Evolutionary conservation across 1,140 invertebrate species (phyloP).

Genomic region (Drosophila sulfurigaster): DNA sequence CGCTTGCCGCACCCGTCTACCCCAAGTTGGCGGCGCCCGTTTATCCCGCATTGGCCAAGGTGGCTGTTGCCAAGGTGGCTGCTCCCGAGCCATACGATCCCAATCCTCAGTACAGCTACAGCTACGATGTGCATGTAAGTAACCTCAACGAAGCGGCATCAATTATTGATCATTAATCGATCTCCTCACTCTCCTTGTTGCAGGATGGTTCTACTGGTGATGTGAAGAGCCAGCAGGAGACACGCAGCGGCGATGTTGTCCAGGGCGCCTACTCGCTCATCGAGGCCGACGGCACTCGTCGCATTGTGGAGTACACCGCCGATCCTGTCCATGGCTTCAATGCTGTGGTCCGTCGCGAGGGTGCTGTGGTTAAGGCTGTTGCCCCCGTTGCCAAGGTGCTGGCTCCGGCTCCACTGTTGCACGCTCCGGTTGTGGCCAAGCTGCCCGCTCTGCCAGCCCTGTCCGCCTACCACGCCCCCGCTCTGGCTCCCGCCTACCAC

Average conservation of each 20-base stretch:
- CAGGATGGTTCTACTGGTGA: slow-evolving; percentile 87
- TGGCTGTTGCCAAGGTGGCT: slow-evolving; percentile 85
- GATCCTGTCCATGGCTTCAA: slow-evolving; percentile 86
- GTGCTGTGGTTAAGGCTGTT: slow-evolving; percentile 84
- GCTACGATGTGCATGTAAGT: slow-evolving; percentile 86
- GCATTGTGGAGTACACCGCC: slow-evolving; percentile 86
- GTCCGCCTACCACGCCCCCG: slow-evolving; percentile 44
- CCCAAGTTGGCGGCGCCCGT: slow-evolving; percentile 82
- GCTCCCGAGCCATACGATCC: slow-evolving; percentile 86
- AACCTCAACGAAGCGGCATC: background rate
- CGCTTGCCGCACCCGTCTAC: slow-evolving; percentile 28
- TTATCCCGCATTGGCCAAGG: slow-evolving; percentile 63
- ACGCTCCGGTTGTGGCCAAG: slow-evolving; percentile 50
- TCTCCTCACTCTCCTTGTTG: background rate
- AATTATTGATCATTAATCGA: background rate
- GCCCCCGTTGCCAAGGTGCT: slow-evolving; percentile 80
- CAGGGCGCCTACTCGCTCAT: slow-evolving; percentile 87
- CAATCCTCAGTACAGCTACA: slow-evolving; percentile 87
- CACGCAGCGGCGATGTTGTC: slow-evolving; percentile 87
- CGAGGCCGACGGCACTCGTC: slow-evolving; percentile 87
- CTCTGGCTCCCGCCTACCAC: slow-evolving; percentile 59
- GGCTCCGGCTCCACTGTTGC: slow-evolving; percentile 74
- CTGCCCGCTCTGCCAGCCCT: slow-evolving; percentile 39
- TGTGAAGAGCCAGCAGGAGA: slow-evolving; percentile 87
- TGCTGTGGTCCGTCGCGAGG: slow-evolving; percentile 85